Conservation (phyloP, 2,797 vertebrate genomes). For the Triplophysa bombifrons region DNA sequence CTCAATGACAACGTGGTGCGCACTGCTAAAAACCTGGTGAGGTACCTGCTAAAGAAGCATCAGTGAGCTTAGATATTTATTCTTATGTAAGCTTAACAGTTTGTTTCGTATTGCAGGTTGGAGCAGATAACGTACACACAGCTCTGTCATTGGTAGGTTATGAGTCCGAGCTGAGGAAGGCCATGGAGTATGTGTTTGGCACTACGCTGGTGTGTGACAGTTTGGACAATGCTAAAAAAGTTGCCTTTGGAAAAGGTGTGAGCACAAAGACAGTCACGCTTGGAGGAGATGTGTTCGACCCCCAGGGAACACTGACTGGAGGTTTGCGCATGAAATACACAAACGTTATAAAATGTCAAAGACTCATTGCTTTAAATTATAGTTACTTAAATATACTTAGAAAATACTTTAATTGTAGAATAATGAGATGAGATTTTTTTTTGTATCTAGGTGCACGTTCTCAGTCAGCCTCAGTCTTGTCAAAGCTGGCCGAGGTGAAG, state of each 20-base stretch:
- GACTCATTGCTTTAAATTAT: no score
- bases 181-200: slow-evolving; percentile 97
- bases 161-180: slow-evolving; percentile 87
- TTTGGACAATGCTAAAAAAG: slow-evolving; percentile 91
- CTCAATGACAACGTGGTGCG: slow-evolving; percentile 75
- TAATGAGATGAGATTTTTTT: background rate
- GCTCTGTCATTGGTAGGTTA: slow-evolving; percentile 87
- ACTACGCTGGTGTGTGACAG: slow-evolving; percentile 87
- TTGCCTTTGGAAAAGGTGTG: slow-evolving; percentile 91
- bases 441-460: slow-evolving; percentile 76
- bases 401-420: no score
- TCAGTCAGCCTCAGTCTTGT: slow-evolving; percentile 81
- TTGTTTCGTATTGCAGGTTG: slow-evolving; percentile 76
- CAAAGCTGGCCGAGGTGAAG: slow-evolving; percentile 86
- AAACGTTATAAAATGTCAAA: no score
- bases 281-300: slow-evolving; percentile 92
- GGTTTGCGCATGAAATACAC: slow-evolving; percentile 72
- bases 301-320: slow-evolving; percentile 95
- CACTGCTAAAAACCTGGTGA: slow-evolving; percentile 86
- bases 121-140: slow-evolving; percentile 78
- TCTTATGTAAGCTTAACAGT: background rate
- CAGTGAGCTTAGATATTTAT: background rate
- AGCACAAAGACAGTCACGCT: slow-evolving; percentile 90
- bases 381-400: no score
- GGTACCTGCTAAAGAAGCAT: slow-evolving; percentile 43